Evolutionary conservation across 2,888 invertebrate species (phyloP), one percentile per base, ranked within the genome.

Genomic region (Drosophila pseudotalamancana): DNA sequence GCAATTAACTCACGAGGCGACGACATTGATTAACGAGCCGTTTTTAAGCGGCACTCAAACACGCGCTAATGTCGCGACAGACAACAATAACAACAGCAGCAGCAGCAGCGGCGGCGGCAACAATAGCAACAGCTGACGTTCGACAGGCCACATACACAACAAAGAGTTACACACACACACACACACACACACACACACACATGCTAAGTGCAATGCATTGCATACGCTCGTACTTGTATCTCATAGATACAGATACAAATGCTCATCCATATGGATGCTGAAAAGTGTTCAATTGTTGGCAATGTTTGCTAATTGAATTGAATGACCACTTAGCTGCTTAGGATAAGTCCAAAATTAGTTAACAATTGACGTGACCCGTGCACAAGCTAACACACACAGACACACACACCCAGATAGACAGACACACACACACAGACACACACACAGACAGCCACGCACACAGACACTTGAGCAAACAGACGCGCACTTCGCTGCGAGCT

Each of bases 11-110:
- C 46, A 53, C 57, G 42, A 48, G 46, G 40, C 53, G 65, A 72
- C 72, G 80, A 78, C 81, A 83, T 80, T 88, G 87, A 87, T 88
- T 87, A 88, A 83, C 84, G 77, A 86, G 66, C 54, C 70, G 45
- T 66, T 83, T 79, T 81, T 71, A 73, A 80, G 83, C 69, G 46
- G 67, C 73, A 78, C 81, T 87, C 71, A 74, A 74, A 69, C 77
- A 72, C 74, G 72, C 83, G 72, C 73, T 68, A 77, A 67, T 80
- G 60, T 69, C 59, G 53, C 51, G 55, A 45, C 72, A 67, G 68
- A 59, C 59, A 45, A 31, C 65, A 65, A 50, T 49, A 49, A 37
- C 35, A 62, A 35, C 29, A 49, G 8, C 40, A 27, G 11, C 42
- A 29, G 14, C 34, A 34, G 0, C 25, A 49, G 21, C 32, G 49